phyloP scores from a whole-genome alignment of 2,113 vertebrate species.

The Burhinus oedicnemus region DNA sequence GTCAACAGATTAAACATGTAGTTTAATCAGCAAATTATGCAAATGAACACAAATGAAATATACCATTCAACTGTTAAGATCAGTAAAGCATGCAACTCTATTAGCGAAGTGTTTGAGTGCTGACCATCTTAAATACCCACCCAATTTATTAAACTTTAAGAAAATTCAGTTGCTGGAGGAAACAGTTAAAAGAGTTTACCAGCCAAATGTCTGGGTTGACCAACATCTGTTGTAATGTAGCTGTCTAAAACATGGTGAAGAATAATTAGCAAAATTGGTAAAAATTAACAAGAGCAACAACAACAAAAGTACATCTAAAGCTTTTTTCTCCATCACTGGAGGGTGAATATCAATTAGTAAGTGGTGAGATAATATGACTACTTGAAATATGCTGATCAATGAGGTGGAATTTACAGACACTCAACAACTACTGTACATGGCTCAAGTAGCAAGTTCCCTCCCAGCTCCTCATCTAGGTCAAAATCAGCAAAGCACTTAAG shows the following conservation, averaged over 20 bases:
- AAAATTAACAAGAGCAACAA: neutral
- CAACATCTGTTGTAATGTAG: neutral
- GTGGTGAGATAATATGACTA: neutral
- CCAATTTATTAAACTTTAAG: slow-evolving; percentile 22
- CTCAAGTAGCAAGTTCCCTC: neutral
- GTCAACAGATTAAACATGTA: slow-evolving; percentile 69
- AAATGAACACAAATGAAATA: slow-evolving; percentile 73
- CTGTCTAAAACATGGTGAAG: neutral
- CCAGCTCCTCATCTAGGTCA: neutral
- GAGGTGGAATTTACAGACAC: neutral
- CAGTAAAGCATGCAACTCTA: slow-evolving; percentile 58
- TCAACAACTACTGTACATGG: neutral
- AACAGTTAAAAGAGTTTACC: neutral
- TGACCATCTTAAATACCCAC: slow-evolving; percentile 17
- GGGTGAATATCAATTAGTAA: slow-evolving; percentile 39
- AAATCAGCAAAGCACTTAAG: slow-evolving; percentile 11
- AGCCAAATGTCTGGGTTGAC: neutral
- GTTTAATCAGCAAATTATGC: slow-evolving; percentile 74
- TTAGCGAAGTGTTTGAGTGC: slow-evolving; percentile 46
- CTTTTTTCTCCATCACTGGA: slow-evolving; percentile 7
- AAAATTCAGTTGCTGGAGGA: neutral
- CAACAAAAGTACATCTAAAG: neutral
- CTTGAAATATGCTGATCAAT: slow-evolving; percentile 35
- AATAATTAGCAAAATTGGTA: neutral
- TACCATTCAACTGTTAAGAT: slow-evolving; percentile 54